Conservation (phyloP, 2,888 invertebrate genomes). For the Gortyna flavago region DNA sequence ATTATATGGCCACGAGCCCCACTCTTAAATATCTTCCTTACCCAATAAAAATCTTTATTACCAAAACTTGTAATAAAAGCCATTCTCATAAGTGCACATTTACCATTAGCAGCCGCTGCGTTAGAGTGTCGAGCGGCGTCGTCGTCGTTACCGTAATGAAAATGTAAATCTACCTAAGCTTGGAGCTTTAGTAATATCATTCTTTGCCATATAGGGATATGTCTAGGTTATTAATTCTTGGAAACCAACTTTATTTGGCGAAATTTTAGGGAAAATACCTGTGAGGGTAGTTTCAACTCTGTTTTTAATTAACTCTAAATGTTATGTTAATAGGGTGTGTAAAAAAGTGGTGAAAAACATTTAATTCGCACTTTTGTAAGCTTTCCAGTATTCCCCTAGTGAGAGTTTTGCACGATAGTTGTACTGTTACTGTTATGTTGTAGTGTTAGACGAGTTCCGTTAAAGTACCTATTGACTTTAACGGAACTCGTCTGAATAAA, state of each 20-base stretch:
- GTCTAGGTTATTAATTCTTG: constrained; percentile 38
- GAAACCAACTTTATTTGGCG: constrained; percentile 30
- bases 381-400: neutral
- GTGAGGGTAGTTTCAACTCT: neutral
- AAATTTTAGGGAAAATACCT: constrained; percentile 14
- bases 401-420: neutral
- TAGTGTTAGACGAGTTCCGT: too few relatives aligned
- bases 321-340: constrained; percentile 7
- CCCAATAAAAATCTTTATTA: constrained; percentile 16
- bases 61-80: constrained; percentile 9
- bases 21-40: neutral
- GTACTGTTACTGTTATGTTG: too few relatives aligned
- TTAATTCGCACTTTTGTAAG: neutral
- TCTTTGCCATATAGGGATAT: constrained; percentile 42
- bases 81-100: constrained; percentile 34
- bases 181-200: constrained; percentile 40
- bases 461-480: too few relatives aligned
- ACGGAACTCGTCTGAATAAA: neutral
- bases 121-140: constrained; percentile 2
- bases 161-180: constrained; percentile 47
- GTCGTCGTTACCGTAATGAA: constrained; percentile 29
- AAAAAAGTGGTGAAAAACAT: constrained; percentile 2
- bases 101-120: constrained; percentile 22
- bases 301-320: constrained; percentile 24
- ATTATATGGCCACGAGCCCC: neutral